These are phyloP conservation scores for Lasioglossum albipes DNA, from an alignment of 1,140 invertebrate genomes.

Conservation along the genomic window DNA sequence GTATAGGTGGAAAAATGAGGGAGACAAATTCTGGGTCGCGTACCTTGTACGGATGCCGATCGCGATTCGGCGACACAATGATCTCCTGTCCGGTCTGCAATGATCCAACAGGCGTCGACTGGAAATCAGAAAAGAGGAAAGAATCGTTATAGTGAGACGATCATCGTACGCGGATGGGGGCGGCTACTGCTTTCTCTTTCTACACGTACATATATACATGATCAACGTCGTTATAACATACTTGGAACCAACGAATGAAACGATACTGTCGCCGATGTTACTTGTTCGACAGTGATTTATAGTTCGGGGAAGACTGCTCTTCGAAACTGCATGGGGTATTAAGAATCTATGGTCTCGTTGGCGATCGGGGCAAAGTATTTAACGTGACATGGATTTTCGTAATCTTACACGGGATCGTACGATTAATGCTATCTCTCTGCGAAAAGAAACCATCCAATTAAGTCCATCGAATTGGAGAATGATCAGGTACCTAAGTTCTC, in stretches of 20 bases:
- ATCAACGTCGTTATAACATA: slow-evolving; percentile 41
- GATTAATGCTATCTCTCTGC: slow-evolving; percentile 19
- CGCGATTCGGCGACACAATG: slow-evolving; percentile 92
- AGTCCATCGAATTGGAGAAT: not conserved
- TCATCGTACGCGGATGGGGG: not conserved
- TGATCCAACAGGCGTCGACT: slow-evolving; percentile 95
- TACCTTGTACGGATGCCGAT: slow-evolving; percentile 92
- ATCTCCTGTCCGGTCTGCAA: slow-evolving; percentile 94
- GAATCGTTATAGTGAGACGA: slow-evolving; percentile 12
- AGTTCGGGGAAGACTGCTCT: slow-evolving; percentile 10
- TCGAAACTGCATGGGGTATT: not conserved
- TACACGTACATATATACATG: no score
- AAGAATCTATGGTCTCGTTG: not conserved
- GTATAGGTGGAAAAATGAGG: no score
- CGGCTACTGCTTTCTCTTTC: no score
- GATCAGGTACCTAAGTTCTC: no score
- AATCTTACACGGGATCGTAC: not conserved
- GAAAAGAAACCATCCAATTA: slow-evolving; percentile 32
- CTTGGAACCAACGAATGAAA: slow-evolving; percentile 42
- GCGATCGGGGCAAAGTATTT: no score
- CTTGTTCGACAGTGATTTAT: not conserved
- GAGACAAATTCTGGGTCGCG: slow-evolving; percentile 42
- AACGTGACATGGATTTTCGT: not conserved
- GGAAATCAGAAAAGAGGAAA: slow-evolving; percentile 75
- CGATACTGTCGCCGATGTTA: not conserved